phyloP scores from a whole-genome alignment of 53 echinoderm and acorn worm genomes.

The Mesocentrotus franciscanus region DNA sequence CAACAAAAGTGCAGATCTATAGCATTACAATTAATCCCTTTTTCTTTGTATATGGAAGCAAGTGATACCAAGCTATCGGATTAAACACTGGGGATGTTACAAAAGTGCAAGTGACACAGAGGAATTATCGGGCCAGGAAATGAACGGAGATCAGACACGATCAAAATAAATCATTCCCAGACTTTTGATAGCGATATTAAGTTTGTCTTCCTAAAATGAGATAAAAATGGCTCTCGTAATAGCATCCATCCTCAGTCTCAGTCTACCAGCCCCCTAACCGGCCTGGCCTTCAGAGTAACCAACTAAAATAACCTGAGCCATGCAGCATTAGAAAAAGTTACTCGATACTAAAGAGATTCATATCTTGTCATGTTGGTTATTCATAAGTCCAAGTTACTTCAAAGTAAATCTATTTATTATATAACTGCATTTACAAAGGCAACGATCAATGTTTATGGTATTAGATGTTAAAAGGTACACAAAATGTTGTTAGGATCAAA shows the following conservation, averaged over 20 bases:
- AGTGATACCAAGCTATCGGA: not conserved
- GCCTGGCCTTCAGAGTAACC: not conserved
- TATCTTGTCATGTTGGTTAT: not conserved
- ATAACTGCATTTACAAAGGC: not conserved
- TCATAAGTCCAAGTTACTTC: not conserved
- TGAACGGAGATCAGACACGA: constrained; percentile 32
- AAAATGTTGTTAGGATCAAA: not conserved
- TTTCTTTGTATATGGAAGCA: constrained; percentile 40
- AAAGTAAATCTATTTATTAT: not conserved
- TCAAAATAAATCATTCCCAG: constrained; percentile 28
- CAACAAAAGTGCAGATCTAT: constrained; percentile 50
- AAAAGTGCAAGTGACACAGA: constrained; percentile 37
- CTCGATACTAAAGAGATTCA: not conserved
- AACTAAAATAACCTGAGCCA: constrained; percentile 29
- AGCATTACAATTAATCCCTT: constrained; percentile 20
- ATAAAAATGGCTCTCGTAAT: constrained; percentile 6
- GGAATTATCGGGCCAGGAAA: not conserved
- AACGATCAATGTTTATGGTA: not conserved
- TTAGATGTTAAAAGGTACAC: not conserved
- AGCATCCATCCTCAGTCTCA: constrained; percentile 23
- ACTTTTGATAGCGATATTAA: constrained; percentile 36
- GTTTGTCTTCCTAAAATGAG: constrained; percentile 16
- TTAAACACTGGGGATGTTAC: not conserved
- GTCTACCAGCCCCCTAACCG: not conserved
- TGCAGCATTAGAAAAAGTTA: not conserved